Evolutionary conservation across 2,888 invertebrate species (phyloP).

Genomic region (Venustoraphidia nigricollis): DNA sequence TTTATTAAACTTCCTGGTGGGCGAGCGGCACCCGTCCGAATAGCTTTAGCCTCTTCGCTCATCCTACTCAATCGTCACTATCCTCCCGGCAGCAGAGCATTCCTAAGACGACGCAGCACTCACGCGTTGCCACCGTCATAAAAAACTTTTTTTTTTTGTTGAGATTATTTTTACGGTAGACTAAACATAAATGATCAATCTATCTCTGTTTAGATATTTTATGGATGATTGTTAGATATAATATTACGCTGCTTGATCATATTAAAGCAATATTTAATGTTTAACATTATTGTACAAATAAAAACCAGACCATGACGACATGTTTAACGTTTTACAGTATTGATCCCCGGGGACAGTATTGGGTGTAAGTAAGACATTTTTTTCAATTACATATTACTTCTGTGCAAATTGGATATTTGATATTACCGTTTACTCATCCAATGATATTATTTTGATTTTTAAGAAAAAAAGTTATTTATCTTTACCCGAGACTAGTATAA

Average conservation of each 20-base stretch:
- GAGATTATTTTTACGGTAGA: background rate
- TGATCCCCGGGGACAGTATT: too few relatives aligned
- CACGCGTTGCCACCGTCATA: conserved; percentile 31
- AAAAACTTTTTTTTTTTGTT: conserved; percentile 8
- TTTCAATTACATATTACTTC: background rate
- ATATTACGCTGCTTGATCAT: background rate
- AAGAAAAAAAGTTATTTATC: too few relatives aligned
- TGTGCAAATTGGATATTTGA: background rate
- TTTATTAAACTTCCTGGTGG: conserved; percentile 83
- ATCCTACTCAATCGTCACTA: conserved; percentile 51
- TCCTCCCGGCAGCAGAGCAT: conserved; percentile 36
- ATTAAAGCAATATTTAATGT: conserved; percentile 5
- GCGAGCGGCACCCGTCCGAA: conserved; percentile 56
- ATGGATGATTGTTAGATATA: background rate
- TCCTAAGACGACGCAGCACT: conserved; percentile 40
- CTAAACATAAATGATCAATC: background rate
- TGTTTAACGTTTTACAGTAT: background rate
- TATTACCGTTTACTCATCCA: too few relatives aligned
- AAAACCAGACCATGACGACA: conserved; percentile 1
- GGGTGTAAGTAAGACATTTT: too few relatives aligned
- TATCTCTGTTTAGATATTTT: background rate
- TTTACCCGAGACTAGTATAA: too few relatives aligned
- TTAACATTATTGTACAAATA: background rate
- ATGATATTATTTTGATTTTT: too few relatives aligned
- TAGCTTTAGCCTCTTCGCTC: conserved; percentile 68